Conservation (phyloP, 1,140 invertebrate species). For the Plectus sambesii region DNA sequence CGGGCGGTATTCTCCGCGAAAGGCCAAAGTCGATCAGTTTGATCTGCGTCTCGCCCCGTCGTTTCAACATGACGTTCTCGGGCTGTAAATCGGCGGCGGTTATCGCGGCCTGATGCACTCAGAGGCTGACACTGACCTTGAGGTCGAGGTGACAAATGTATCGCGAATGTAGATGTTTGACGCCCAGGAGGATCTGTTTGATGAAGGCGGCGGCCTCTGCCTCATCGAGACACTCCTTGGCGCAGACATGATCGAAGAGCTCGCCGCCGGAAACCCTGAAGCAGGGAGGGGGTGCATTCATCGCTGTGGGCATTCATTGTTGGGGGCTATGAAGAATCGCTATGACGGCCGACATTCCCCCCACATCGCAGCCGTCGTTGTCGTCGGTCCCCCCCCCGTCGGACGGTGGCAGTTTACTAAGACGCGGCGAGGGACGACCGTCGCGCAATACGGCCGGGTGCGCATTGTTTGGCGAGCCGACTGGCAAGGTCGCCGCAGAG, state of each 20-base stretch:
- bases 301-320: too few species aligned
- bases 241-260: constrained; percentile 54
- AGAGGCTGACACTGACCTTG: constrained; percentile 46
- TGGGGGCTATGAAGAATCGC: constrained; percentile 5
- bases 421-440: too few species aligned
- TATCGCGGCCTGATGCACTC: constrained; percentile 1
- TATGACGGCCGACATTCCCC: neutral
- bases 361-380: neutral
- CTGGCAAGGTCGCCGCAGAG: too few species aligned
- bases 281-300: too few species aligned
- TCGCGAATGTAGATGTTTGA: constrained; percentile 51
- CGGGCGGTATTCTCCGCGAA: constrained; percentile 51
- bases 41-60: constrained; percentile 48
- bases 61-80: constrained; percentile 53
- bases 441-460: too few species aligned
- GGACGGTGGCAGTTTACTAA: too few species aligned
- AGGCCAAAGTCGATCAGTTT: constrained; percentile 61
- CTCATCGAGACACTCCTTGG: constrained; percentile 52
- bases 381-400: neutral
- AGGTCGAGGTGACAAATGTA: constrained; percentile 53
- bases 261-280: constrained; percentile 53
- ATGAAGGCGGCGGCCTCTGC: constrained; percentile 53
- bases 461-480: too few species aligned
- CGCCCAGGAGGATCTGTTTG: constrained; percentile 51
- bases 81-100: constrained; percentile 46